Conservation (phyloP, 2,113 vertebrate species). For the Tichodroma muraria region DNA sequence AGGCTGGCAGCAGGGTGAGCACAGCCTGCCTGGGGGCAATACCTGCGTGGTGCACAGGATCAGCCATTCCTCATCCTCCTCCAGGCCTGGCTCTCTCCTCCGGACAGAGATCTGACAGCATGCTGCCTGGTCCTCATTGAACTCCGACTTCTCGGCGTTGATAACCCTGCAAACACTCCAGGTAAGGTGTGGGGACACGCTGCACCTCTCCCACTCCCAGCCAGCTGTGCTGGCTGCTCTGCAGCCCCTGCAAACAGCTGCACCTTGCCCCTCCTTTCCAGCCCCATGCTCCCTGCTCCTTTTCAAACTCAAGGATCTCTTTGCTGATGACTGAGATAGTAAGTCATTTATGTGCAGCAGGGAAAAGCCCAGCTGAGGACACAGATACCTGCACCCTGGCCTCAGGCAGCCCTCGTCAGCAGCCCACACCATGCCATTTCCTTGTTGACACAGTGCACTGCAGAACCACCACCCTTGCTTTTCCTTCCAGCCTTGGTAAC, state of each 20-base stretch:
- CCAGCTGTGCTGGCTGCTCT: not conserved
- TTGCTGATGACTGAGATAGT: not conserved
- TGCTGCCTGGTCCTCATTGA: conserved; percentile 76
- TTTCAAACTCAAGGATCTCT: not conserved
- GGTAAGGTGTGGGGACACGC: not conserved
- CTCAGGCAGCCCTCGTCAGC: not conserved
- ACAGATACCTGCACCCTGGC: not conserved
- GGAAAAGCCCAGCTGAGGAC: not conserved
- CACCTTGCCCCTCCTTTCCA: not conserved
- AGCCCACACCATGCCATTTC: not conserved
- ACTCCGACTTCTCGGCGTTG: conserved; percentile 73
- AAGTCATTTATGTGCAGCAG: not conserved
- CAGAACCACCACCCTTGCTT: not conserved
- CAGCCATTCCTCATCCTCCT: conserved; percentile 71
- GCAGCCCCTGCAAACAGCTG: not conserved
- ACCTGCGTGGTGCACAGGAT: conserved; percentile 69
- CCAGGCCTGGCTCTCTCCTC: conserved; percentile 35
- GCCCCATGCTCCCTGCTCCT: not conserved
- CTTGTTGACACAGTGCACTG: not conserved
- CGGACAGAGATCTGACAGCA: conserved; percentile 70
- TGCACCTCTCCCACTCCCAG: not conserved
- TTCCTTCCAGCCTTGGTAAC: not conserved
- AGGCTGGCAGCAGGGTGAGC: not conserved
- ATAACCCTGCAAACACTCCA: conserved; percentile 54
- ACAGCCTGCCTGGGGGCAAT: not conserved